Evolutionary conservation across 2,113 vertebrate genomes (phyloP), one percentile per base, ranked within the genome.

Genomic region (Anarrhichthys ocellatus): DNA sequence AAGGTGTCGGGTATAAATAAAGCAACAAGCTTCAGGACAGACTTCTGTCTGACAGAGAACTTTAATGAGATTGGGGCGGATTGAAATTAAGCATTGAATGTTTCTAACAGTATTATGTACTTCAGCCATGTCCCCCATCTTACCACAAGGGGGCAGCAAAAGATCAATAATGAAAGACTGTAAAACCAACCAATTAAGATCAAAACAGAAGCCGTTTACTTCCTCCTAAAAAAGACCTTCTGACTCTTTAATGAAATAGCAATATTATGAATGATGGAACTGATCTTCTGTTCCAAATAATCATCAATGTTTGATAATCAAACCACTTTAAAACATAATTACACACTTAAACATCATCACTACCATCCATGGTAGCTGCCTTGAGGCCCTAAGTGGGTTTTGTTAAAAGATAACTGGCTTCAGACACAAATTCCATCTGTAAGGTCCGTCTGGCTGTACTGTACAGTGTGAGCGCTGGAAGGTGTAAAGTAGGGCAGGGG

Each of bases 101-200:
- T 22, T 52, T 52, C 2, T 58, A 11, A 24, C 22, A 5, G 4
- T 58, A 58, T 9, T 9, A 62, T n/a, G 9, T 8, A 4, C 20
- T 18, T 4, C 13, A 36, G 36, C 22, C 42, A 29, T 0, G 1
- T 58, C 9, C 5, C 0, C 18, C 1, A 0, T 72, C 1, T 65
- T 7, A 46, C 80, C 94, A 93, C 85, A 65, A 91, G 94, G 65
- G 46, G 87, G 90, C 75, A 91, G 86, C 82, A 92, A 65, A 80
- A 18, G 59, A 86, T 72, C n/a, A 80, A 73, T 73, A 13, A 44
- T 4, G 3, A 66, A 44, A 50, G 15, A 40, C 14, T 7, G 9
- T 18, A 6, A 38, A 14, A 4, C 34, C 0, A 72, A 32, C 59
- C 58, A 38, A n/a, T 63, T 22, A 56, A 54, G 15, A 29, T 62